Conservation (phyloP, 2,888 invertebrate species). For the Tenthredo amoena region DNA sequence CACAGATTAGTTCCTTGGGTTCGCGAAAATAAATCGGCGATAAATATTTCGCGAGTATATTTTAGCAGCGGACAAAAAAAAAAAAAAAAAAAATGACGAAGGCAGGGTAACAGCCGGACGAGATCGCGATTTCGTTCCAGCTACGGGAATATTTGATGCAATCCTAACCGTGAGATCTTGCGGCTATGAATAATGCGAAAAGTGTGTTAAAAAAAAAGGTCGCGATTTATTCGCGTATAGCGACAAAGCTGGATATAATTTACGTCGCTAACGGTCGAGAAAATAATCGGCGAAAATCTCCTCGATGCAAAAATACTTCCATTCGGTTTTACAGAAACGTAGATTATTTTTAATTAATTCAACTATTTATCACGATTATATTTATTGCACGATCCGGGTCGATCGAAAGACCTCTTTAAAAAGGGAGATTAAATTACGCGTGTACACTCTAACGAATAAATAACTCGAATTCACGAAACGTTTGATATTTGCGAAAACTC, state of each 20-base stretch:
- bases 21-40: not conserved
- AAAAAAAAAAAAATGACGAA: not conserved
- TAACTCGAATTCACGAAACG: too few species aligned
- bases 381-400: too few species aligned
- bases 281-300: not conserved
- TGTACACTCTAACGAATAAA: too few species aligned
- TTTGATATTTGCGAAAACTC: not conserved
- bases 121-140: not conserved
- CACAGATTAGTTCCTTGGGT: not conserved
- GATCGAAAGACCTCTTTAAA: too few species aligned
- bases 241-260: not conserved
- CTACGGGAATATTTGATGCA: not conserved
- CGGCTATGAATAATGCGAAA: not conserved
- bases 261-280: not conserved
- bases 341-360: not conserved
- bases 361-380: too few species aligned
- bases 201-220: not conserved
- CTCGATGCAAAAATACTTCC: not conserved
- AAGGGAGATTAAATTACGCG: too few species aligned
- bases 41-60: slow-evolving; percentile 14
- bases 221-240: not conserved
- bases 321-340: not conserved
- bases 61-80: not conserved
- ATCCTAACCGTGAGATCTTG: not conserved
- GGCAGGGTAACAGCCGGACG: not conserved